phyloP scores from a whole-genome alignment of 2,113 vertebrate species.

The Meleagris gallopavo region DNA sequence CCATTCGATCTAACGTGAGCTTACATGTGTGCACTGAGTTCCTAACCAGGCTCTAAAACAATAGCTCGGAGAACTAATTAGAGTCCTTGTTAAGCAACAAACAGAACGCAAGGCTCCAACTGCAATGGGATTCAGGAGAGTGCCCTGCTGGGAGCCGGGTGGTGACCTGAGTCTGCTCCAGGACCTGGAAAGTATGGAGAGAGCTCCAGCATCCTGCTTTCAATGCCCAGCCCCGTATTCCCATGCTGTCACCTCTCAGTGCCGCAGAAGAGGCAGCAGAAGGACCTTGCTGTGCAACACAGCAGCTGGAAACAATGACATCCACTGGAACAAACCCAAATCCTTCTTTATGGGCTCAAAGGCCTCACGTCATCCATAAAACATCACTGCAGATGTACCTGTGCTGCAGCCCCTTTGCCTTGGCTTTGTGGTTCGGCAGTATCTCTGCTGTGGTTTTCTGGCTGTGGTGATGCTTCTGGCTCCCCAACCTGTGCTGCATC shows the following conservation, averaged over 20 bases:
- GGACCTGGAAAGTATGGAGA: neutral
- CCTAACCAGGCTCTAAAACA: neutral
- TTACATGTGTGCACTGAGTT: accelerated
- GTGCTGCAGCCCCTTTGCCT: neutral
- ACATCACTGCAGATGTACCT: slow-evolving; percentile 22
- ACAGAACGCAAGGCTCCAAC: accelerated
- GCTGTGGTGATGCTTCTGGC: neutral
- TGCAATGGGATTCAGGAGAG: accelerated
- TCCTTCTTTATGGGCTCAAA: slow-evolving; percentile 11
- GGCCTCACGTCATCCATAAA: slow-evolving; percentile 53
- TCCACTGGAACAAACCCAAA: neutral
- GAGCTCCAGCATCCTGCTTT: too few species aligned
- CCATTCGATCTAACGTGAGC: accelerated
- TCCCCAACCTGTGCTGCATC: neutral
- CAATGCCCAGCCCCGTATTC: neutral
- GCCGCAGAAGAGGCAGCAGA: neutral
- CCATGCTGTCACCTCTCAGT: neutral
- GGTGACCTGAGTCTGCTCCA: accelerated
- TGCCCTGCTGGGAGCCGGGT: accelerated
- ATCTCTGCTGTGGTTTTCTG: neutral
- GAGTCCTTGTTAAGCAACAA: neutral
- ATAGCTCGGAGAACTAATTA: neutral
- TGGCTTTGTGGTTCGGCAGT: neutral
- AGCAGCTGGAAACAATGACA: neutral
- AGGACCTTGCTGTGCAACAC: neutral